Percentiles rank a stretch among this genome's conserved stretches.
phyloP scores from a whole-genome alignment of 2,888 invertebrate species.

The Atherix ibis region DNA sequence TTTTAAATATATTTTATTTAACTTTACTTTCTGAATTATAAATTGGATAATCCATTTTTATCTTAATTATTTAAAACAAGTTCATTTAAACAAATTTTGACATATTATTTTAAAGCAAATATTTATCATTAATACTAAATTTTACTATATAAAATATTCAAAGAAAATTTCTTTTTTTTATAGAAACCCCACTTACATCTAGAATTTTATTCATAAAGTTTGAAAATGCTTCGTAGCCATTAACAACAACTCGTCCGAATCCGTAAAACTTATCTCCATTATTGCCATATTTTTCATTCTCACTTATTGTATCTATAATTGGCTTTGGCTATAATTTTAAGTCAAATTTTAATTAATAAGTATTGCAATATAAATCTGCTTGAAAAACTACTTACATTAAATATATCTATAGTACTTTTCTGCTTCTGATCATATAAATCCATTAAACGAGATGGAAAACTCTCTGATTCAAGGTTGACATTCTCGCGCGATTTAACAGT shows the following conservation, averaged over 20 bases:
- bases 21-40: too few species aligned
- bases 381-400: slow-evolving; percentile 19
- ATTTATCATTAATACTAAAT: too few species aligned
- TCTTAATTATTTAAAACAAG: too few species aligned
- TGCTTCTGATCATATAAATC: slow-evolving; percentile 26
- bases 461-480: slow-evolving; percentile 28
- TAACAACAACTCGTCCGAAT: slow-evolving; percentile 47
- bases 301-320: slow-evolving; percentile 56
- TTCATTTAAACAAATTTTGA: too few species aligned
- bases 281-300: slow-evolving; percentile 68
- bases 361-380: neutral
- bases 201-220: slow-evolving; percentile 45
- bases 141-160: neutral
- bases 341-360: neutral
- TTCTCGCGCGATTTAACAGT: slow-evolving; percentile 24
- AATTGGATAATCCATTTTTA: too few species aligned
- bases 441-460: slow-evolving; percentile 23
- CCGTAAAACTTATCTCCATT: slow-evolving; percentile 47
- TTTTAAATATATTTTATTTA: too few species aligned
- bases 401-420: slow-evolving; percentile 20
- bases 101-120: too few species aligned
- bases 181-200: slow-evolving; percentile 37
- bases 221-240: slow-evolving; percentile 49
- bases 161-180: neutral
- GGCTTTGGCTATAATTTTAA: slow-evolving; percentile 41